Conservation (phyloP, 2,888 invertebrate species). For the Osedax frankpressi region DNA sequence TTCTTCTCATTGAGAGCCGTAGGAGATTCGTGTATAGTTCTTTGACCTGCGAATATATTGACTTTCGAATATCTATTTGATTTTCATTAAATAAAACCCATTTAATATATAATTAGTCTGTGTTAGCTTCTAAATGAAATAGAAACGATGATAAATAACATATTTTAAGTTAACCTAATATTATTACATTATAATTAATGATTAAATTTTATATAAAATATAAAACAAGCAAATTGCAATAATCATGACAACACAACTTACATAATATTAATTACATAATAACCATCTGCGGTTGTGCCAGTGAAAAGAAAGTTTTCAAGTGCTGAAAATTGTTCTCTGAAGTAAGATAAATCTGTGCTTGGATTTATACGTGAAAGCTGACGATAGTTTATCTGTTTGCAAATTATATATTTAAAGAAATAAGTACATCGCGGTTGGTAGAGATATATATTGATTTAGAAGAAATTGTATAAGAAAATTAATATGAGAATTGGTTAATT, state of each 20-base stretch:
- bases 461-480: too few relatives aligned
- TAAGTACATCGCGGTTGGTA: conserved; percentile 27
- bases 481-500: too few relatives aligned
- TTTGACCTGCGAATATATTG: too few relatives aligned
- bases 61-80: too few relatives aligned
- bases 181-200: neutral
- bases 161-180: too few relatives aligned
- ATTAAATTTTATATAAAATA: neutral
- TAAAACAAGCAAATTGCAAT: neutral
- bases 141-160: too few relatives aligned
- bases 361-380: conserved; percentile 27
- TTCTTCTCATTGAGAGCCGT: neutral
- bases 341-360: conserved; percentile 32
- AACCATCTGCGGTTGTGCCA: neutral
- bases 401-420: conserved; percentile 23
- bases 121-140: too few relatives aligned
- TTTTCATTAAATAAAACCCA: too few relatives aligned
- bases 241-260: neutral
- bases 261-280: too few relatives aligned
- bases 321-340: conserved; percentile 36
- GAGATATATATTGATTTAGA: neutral
- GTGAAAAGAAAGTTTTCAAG: conserved; percentile 32
- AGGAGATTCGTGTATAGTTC: neutral
- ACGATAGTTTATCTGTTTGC: conserved; percentile 27
- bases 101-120: too few relatives aligned